phyloP scores from a whole-genome alignment of 2,888 invertebrate species.

The Celastrina argiolus region DNA sequence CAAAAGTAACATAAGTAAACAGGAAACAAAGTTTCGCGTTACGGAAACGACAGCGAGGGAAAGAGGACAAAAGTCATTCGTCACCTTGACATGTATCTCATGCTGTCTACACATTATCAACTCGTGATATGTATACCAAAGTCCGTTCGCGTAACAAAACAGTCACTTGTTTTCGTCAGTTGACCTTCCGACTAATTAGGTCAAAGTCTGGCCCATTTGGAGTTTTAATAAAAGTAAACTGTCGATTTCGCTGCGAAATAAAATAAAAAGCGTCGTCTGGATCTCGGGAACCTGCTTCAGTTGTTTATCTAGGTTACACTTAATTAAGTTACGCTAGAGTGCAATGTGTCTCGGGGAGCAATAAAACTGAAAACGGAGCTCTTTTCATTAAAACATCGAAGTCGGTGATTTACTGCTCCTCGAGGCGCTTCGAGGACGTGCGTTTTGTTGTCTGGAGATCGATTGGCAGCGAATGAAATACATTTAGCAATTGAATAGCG shows the following conservation, averaged over 20 bases:
- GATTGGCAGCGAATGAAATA: constrained; percentile 73
- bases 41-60: neutral
- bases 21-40: neutral
- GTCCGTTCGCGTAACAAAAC: neutral
- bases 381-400: constrained; percentile 72
- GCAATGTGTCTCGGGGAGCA: constrained; percentile 33
- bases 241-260: neutral
- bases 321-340: constrained; percentile 18
- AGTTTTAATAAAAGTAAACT: neutral
- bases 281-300: neutral
- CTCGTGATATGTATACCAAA: neutral
- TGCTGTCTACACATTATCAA: neutral
- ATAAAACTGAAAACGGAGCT: constrained; percentile 52
- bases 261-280: neutral
- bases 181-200: neutral
- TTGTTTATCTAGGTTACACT: constrained; percentile 13
- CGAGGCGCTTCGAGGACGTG: constrained; percentile 66
- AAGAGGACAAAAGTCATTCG: constrained; percentile 3
- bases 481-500: constrained; percentile 71
- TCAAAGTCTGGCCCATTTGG: neutral
- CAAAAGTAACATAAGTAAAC: neutral
- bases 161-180: neutral
- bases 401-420: constrained; percentile 69
- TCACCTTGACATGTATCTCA: constrained; percentile 7
- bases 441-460: constrained; percentile 72